Base-by-base conservation (phyloP, 92 coral and sea anemone species). In the Actinernus sp. region DNA sequence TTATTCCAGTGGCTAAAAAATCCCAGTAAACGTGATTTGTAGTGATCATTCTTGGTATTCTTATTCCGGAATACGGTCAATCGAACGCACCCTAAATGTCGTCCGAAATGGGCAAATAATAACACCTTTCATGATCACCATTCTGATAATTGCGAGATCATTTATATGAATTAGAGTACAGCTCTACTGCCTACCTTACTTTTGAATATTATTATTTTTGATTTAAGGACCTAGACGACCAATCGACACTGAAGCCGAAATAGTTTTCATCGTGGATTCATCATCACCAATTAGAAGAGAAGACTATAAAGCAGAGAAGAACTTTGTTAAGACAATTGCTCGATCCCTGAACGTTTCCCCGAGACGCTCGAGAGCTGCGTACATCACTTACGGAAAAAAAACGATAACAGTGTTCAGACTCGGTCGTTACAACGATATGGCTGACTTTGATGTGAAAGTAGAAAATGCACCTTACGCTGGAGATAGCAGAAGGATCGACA, bases 231-330 rank as follows among this genome's bases (percentile, higher is more conserved):
- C n/a, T n/a, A n/a, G n/a, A n/a, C n/a, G n/a, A 19, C 63, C 75
- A 68, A 68, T 62, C 30, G 33, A 53, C 39, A 52, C 63, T 17
- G 61, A 68, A 31, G 12, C 63, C 34, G 92, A 90, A 14, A 63
- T 85, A 13, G 81, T 81, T 3, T 85, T 90, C 51, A 61, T 79
- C 16, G 61, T 90, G 52, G 96, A 90, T 28, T 83, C 88, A 12
- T 90, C 96, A 2, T 73, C 51, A 8, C 52, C 70, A 57, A 32
- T 85, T 28, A 64, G 65, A 26, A 68, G 69, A 39, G 20, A 51
- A 4, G 82, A 76, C 7, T 90, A 66, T 56, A 72, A 90, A 49
- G 65, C 56, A 37, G 63, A 74, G 12, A 90, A 90, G 51, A 66
- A 68, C 30, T 73, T 86, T 17, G 61, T 86, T 23, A 59, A 82